Evolutionary conservation across 2,113 vertebrate genomes (phyloP).

Genomic region (Calidris pygmaea): DNA sequence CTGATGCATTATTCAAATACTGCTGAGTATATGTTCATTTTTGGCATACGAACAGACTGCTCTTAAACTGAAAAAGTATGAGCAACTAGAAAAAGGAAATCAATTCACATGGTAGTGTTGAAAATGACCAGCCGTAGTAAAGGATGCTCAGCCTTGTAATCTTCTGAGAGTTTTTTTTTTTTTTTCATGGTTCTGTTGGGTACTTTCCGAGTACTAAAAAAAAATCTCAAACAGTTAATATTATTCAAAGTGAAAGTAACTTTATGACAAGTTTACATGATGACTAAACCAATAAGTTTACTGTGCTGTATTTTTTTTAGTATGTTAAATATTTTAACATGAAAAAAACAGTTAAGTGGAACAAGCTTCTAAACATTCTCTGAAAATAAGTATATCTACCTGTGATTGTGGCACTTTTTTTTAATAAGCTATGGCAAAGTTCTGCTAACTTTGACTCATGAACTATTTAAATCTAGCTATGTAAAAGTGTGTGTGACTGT

Average conservation of each 20-base stretch:
- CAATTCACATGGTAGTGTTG: background rate
- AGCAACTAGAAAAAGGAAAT: constrained; percentile 15
- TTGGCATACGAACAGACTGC: constrained; percentile 21
- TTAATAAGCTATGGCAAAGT: background rate
- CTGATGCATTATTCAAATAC: constrained; percentile 69
- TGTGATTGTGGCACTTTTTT: background rate
- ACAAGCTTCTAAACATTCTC: background rate
- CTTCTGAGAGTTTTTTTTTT: background rate
- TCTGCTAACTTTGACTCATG: background rate
- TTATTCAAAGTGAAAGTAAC: constrained; percentile 6
- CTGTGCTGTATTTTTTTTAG: background rate
- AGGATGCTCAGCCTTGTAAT: background rate
- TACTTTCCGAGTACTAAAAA: background rate
- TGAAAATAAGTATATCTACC: background rate
- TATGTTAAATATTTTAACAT: background rate
- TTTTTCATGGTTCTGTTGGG: background rate
- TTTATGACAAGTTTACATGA: background rate
- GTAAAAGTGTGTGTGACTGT: background rate
- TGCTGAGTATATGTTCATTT: constrained; percentile 56
- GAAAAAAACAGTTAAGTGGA: background rate
- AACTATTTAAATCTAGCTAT: background rate
- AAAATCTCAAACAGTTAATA: background rate
- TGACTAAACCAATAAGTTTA: background rate
- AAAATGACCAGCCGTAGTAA: background rate
- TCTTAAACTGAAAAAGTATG: constrained; percentile 2